Evolutionary conservation across 2,888 invertebrate genomes (phyloP), one percentile per base, ranked within the genome.

Genomic region (Adelognathus sp.): DNA sequence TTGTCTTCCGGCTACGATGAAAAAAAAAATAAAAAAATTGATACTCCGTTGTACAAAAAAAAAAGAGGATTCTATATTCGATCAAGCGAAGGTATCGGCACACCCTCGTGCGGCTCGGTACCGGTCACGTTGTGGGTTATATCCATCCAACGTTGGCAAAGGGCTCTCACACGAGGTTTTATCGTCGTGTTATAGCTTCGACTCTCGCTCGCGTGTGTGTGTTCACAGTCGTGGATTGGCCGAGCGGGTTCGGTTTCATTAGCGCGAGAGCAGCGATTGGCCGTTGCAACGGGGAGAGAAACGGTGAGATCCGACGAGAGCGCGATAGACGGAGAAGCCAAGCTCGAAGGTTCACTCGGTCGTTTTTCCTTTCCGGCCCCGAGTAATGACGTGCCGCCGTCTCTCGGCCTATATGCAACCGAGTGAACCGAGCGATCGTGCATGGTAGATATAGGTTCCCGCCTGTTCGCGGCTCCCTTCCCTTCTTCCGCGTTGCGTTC

Each of bases 161-260:
- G 77, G 72, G 72, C 24, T 72, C 63, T 44, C 36, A 72, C 76
- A 54, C 60, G 64, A 50, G 50, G 50, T 36, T 29, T 33, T 33
- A n/a, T 46, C 21, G 50, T 14, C 16, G 46, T 21, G 46, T 50
- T 24, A 21, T n/a, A 11, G 36, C 11, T 11, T 9, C n/a, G 63
- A 18, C n/a, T 2, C 16, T 9, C 1, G 24, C 29, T 14, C 33
- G 29, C 33, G 50, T 14, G 64, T 64, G 64, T 64, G 64, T 33
- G 46, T 7, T 27, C 14, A 11, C 33, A 14, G 11, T 1, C 64
- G 76, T 52, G 85, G 81, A 89, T 89, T 89, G 89, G 89, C 82
- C 76, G 86, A 83, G 85, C 84, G 81, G 84, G 86, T 87, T 89
- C 83, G 84, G 89, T 88, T 89, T 89, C 89, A 89, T 89, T 89